Evolutionary conservation across 2,797 vertebrate species (phyloP).

Genomic region (Poeciliopsis presidionis): DNA sequence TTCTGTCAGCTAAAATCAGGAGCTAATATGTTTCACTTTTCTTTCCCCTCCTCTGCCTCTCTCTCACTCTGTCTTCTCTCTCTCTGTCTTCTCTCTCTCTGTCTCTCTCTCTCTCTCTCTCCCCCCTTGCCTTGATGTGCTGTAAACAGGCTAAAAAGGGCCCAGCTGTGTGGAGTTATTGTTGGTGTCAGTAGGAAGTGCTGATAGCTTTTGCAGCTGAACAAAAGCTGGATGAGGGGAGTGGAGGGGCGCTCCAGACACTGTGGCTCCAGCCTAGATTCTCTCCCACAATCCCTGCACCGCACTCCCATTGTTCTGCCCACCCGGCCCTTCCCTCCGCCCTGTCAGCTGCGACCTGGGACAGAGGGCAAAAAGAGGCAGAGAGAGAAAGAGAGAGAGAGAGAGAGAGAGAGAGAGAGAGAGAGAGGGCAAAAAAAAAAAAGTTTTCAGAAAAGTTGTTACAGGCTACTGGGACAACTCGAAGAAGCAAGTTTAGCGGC

Average conservation of each 20-base stretch:
- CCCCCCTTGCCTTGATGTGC: constrained; percentile 84
- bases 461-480: constrained; percentile 71
- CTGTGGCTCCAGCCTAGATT: constrained; percentile 88
- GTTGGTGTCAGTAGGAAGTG: constrained; percentile 90
- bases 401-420: background rate
- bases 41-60: constrained; percentile 73
- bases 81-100: constrained; percentile 61
- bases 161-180: constrained; percentile 91
- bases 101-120: constrained; percentile 59
- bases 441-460: constrained; percentile 69
- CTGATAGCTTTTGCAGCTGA: constrained; percentile 91
- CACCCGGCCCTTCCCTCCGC: constrained; percentile 76
- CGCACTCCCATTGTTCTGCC: constrained; percentile 86
- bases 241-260: constrained; percentile 87
- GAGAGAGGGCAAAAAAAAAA: constrained; percentile 33
- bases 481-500: constrained; percentile 60
- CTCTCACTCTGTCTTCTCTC: constrained; percentile 66
- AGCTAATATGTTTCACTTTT: constrained; percentile 86
- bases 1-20: constrained; percentile 82
- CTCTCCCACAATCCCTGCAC: constrained; percentile 89
- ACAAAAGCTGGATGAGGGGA: constrained; percentile 89
- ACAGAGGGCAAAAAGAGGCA: constrained; percentile 71
- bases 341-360: constrained; percentile 83
- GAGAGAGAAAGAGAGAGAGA: constrained; percentile 15
- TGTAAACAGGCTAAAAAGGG: constrained; percentile 89